These are phyloP conservation scores for Philhelius pedissequus DNA, from an alignment of 2,888 invertebrate species.

Conservation along the genomic window DNA sequence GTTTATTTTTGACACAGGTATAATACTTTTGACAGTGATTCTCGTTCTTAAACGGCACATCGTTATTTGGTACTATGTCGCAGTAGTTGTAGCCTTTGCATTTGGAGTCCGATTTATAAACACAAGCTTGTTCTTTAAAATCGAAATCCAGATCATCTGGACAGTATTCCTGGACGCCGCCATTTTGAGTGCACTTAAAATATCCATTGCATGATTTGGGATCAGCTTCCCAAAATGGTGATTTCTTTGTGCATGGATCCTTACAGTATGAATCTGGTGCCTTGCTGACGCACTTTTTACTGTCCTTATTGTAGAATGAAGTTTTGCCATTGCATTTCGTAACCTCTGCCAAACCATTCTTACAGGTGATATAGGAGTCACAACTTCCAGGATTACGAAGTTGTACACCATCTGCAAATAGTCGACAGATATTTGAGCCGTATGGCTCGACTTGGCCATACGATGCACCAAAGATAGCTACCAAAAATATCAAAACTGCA, in stretches of 20 bases:
- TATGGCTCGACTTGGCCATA: slow-evolving; percentile 26
- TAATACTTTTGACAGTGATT: slow-evolving; percentile 71
- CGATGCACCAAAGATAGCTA: neutral
- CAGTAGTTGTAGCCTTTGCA: slow-evolving; percentile 72
- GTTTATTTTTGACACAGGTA: slow-evolving; percentile 60
- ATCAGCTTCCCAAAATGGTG: slow-evolving; percentile 70
- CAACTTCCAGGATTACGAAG: slow-evolving; percentile 74
- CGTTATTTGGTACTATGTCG: slow-evolving; percentile 68
- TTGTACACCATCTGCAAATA: slow-evolving; percentile 43
- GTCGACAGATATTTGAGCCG: slow-evolving; percentile 34
- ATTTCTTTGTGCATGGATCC: slow-evolving; percentile 64
- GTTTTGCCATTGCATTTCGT: neutral
- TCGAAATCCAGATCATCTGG: slow-evolving; percentile 69
- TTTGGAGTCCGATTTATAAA: slow-evolving; percentile 62
- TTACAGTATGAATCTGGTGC: slow-evolving; percentile 70
- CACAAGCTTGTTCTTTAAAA: slow-evolving; percentile 58
- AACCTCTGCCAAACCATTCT: slow-evolving; percentile 40
- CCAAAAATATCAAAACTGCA: slow-evolving; percentile 2
- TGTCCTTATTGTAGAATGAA: slow-evolving; percentile 26
- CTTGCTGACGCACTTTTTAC: slow-evolving; percentile 39
- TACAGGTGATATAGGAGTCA: slow-evolving; percentile 69
- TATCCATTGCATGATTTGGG: slow-evolving; percentile 72
- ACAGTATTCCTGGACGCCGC: slow-evolving; percentile 67
- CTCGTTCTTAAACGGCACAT: slow-evolving; percentile 69
- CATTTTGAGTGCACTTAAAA: slow-evolving; percentile 69